Base-by-base conservation (phyloP, 2,888 invertebrate species). In the Aphodius sticticus region DNA sequence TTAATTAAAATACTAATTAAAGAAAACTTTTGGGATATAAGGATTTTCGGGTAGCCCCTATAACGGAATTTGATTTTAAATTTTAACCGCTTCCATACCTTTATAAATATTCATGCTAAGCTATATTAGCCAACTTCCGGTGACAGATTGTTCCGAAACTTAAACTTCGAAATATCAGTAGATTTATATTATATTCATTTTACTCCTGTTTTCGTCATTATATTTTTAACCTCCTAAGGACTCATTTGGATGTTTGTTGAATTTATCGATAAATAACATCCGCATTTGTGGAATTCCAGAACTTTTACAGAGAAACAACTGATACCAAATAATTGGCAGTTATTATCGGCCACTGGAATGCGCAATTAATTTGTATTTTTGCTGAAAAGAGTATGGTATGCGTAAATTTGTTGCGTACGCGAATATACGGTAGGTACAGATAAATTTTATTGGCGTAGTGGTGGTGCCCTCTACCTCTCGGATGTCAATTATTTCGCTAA, bases 401-500 rank as follows among this genome's bases (percentile, higher is more conserved):
- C 53, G 53, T 26, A 3, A 26, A 26, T 53, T 53, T 53, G 12
- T 53, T 53, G 12, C 53, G 53, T 12, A 9, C 1, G 53, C 9
- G 53, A 53, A 5, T 53, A 53, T 53, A 53, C 53, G 9, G 2
- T 9, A 53, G 53, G 53, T 53, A 53, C 12, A 3, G 53, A 53
- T 53, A 53, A 53, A 53, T 53, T 9, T 53, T 53, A 53, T 53
- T 7, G 2, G 12, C 2, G 6, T 7, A 53, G 12, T 5, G 4
- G 53, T 53, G 53, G 53, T 5, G 53, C 53, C 12, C 53, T 53
- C 6, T 53, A 53, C 9, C 53, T 53, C 53, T 53, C 53, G 53
- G 53, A 53, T 53, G 53, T 53, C 53, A 53, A 53, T 53, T 53
- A 53, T 53, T 53, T 53, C 53, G 53, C 53, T 53, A 53, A 53